Evolutionary conservation across 1,140 invertebrate genomes (phyloP), one percentile per base, ranked within the genome.

Genomic region (Sarcophaga peregrina): DNA sequence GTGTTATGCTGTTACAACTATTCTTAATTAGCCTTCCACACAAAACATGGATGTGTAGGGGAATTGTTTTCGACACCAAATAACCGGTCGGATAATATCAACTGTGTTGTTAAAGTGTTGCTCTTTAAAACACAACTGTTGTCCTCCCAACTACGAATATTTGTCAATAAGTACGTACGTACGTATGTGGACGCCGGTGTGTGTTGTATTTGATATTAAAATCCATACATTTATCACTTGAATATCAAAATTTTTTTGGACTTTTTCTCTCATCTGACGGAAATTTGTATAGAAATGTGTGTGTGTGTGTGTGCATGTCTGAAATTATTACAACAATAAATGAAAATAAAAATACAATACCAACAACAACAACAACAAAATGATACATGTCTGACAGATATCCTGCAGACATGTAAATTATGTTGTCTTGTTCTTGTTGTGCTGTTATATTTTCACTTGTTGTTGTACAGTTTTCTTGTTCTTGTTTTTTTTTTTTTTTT

Each of bases 401-500:
- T 78, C 75, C 75, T 78, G 75, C 75, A 78, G 75, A 78, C 75
- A 78, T 78, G 75, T 78, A 78, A 78, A 78, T 78, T 78, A 78
- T 78, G 75, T 68, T 68, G 20, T 37, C 75, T 50, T 78, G 47
- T 50, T 78, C 15, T 50, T 50, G 13, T 46, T 9, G 75, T 50
- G n/a, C 17, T 7, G 62, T 62, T 15, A 62, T 62, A 17, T 62
- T 15, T 15, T 62, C 7, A n/a, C 20, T 62, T 62, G 58, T 15
- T 62, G 15, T 13, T 62, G 58, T 62, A 37, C 25, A 2, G 25
- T 1, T 37, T 37, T 37, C 25, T 37, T 37, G 25, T 37, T 37
- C 25, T 20, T 68, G n/a, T n/a, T 68, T 5, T 11, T 68, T 68
- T 17, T 68, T 20, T 68, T 68, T 9, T 68, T 68, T 8, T 17